These are phyloP conservation scores for Aphelenchoides besseyi DNA, from an alignment of 1,140 invertebrate genomes.

Conservation along the genomic window DNA sequence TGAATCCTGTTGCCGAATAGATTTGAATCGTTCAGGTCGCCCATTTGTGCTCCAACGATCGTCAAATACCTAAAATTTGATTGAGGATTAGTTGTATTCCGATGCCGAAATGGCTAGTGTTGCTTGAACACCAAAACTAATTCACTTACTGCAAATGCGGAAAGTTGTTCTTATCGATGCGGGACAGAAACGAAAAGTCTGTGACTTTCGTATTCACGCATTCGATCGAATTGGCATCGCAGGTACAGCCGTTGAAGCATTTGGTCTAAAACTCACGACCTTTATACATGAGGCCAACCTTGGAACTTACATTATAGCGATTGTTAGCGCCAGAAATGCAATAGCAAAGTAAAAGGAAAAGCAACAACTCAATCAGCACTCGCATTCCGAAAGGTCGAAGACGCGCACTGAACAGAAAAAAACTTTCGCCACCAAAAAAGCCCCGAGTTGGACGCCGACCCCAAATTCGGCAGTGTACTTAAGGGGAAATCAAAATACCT, in stretches of 20 bases:
- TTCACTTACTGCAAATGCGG: not conserved
- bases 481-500: no score
- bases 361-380: conserved; percentile 7
- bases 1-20: not conserved
- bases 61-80: not conserved
- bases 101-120: not conserved
- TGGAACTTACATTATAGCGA: conserved; percentile 19
- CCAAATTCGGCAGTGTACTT: no score
- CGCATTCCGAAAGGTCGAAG: not conserved
- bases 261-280: not conserved
- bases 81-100: not conserved
- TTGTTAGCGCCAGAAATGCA: not conserved
- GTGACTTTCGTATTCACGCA: conserved; percentile 7
- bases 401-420: no score
- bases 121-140: no score
- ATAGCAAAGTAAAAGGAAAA: not conserved
- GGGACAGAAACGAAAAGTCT: not conserved
- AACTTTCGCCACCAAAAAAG: no score
- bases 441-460: no score
- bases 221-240: conserved; percentile 2
- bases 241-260: conserved; percentile 4
- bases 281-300: not conserved
- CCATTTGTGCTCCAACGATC: not conserved
- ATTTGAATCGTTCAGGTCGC: not conserved
- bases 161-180: not conserved